Conservation (phyloP, 2,888 invertebrate species). For the Ametastegia equiseti region DNA sequence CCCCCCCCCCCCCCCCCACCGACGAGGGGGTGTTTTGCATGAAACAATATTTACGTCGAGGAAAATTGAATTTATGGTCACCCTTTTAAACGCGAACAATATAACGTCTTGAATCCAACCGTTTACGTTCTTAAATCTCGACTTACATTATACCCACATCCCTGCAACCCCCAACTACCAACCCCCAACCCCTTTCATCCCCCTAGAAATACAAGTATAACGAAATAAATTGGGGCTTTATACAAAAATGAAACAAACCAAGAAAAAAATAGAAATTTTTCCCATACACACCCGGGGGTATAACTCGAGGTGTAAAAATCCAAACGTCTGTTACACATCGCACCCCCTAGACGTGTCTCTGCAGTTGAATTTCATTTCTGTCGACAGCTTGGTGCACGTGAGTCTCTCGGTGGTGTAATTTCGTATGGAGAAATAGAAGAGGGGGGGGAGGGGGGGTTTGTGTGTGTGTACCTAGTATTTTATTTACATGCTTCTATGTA, state of each 20-base stretch:
- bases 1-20: not conserved
- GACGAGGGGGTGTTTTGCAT: conserved; percentile 47
- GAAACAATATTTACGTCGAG: conserved; percentile 51
- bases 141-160: not conserved
- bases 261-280: not conserved
- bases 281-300: not conserved
- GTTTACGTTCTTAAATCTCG: conserved; percentile 30
- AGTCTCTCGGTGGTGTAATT: not conserved
- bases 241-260: no score
- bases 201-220: not conserved
- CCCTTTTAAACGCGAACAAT: conserved; percentile 39
- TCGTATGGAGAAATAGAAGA: not conserved
- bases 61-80: conserved; percentile 49
- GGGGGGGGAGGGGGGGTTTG: no score
- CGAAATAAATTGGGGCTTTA: no score
- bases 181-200: not conserved
- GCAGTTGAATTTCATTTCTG: conserved; percentile 13
- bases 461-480: not conserved
- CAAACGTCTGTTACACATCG: not conserved
- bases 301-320: not conserved
- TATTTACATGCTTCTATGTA: not conserved
- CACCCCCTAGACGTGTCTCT: not conserved
- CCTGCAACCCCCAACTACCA: not conserved
- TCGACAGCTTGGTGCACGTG: conserved; percentile 11
- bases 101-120: conserved; percentile 47